These are phyloP conservation scores for Sinocyclocheilus grahami DNA, from an alignment of 2,113 vertebrate genomes.

Conservation along the genomic window DNA sequence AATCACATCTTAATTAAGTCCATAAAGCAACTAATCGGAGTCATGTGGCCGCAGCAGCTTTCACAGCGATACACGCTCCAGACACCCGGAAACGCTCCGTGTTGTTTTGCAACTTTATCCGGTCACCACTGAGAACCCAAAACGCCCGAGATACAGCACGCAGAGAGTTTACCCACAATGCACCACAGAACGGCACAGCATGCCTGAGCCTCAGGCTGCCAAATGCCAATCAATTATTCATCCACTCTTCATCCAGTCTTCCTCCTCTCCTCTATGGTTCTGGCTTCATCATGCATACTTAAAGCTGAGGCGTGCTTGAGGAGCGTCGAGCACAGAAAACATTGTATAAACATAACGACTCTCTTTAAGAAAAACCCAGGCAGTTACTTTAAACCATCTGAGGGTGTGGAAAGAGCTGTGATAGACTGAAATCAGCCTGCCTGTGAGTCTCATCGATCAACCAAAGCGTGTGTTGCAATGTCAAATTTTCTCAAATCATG, in stretches of 20 bases:
- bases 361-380: background rate
- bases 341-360: background rate
- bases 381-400: background rate
- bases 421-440: background rate
- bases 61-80: background rate
- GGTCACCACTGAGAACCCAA: conserved; percentile 36
- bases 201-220: conserved; percentile 53
- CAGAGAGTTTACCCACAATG: conserved; percentile 54
- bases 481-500: background rate
- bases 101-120: background rate
- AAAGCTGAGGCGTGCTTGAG: conserved; percentile 18
- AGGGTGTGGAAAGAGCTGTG: background rate
- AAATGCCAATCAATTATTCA: conserved; percentile 60
- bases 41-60: background rate
- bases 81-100: background rate
- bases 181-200: conserved; percentile 47
- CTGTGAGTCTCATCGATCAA: background rate
- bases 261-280: conserved; percentile 41
- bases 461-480: background rate
- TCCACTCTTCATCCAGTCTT: conserved; percentile 54
- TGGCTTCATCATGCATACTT: conserved; percentile 54
- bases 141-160: conserved; percentile 30
- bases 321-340: background rate
- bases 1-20: conserved; percentile 27
- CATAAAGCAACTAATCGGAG: conserved; percentile 10